Evolutionary conservation across 2,113 vertebrate genomes (phyloP).

Genomic region (Cyprinus carpio): DNA sequence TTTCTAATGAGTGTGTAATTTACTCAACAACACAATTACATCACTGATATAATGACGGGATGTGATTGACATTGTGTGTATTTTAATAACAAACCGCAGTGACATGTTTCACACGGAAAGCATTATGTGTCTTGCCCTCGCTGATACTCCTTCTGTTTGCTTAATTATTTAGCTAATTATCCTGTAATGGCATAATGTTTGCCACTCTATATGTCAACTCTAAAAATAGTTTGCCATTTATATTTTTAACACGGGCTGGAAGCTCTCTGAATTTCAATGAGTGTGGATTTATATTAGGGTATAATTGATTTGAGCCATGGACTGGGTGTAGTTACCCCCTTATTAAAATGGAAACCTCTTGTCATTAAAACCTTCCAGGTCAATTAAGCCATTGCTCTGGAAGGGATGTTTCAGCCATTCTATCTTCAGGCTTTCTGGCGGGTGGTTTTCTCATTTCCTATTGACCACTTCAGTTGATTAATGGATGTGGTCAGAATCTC

Average conservation of each 20-base stretch:
- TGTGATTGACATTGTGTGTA: constrained; percentile 1
- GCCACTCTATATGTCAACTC: constrained; percentile 50
- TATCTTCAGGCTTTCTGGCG: constrained; percentile 33
- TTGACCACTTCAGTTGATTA: constrained; percentile 36
- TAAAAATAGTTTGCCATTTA: constrained; percentile 42
- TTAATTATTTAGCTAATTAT: constrained; percentile 55
- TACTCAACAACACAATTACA: background rate
- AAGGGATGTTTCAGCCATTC: constrained; percentile 3
- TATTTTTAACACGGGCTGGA: constrained; percentile 26
- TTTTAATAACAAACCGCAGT: constrained; percentile 2
- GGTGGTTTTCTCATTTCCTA: background rate
- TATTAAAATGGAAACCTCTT: constrained; percentile 50
- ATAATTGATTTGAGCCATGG: constrained; percentile 48
- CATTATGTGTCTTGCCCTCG: constrained; percentile 1
- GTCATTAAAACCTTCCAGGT: constrained; percentile 53
- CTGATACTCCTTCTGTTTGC: constrained; percentile 43
- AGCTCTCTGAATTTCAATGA: constrained; percentile 45
- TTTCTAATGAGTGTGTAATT: constrained; percentile 35
- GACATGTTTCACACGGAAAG: constrained; percentile 1
- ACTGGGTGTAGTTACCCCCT: constrained; percentile 45
- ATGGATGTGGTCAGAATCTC: constrained; percentile 38
- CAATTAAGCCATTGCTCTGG: constrained; percentile 55
- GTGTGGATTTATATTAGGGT: constrained; percentile 12
- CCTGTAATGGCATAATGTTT: constrained; percentile 43
- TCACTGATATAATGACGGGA: background rate